phyloP scores from a whole-genome alignment of 1,140 invertebrate genomes.

The Andrena cerasifolii region DNA sequence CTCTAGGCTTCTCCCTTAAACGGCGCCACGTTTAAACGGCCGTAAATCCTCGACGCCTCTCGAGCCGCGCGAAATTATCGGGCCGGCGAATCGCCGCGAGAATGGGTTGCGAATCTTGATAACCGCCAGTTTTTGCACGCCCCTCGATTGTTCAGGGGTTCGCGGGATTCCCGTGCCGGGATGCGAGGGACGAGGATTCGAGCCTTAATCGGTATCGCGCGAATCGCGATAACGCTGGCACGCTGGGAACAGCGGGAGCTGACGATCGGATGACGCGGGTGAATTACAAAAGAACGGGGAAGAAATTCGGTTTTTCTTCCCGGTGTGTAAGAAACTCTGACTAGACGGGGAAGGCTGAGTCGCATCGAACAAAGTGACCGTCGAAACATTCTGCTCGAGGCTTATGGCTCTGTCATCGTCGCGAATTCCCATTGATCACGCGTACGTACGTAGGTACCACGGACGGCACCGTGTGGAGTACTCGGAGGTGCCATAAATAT shows the following conservation, averaged over 20 bases:
- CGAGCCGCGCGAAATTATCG: not conserved
- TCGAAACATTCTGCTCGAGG: constrained; percentile 40
- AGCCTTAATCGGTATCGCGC: not conserved
- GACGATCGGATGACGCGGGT: not conserved
- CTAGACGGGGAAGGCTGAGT: not conserved
- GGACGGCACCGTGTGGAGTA: constrained; percentile 3
- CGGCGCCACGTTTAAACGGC: constrained; percentile 2
- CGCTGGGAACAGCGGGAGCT: not conserved
- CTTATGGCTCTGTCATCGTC: constrained; percentile 15
- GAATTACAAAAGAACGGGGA: not conserved
- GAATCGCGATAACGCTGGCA: constrained; percentile 1
- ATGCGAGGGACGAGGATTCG: not conserved
- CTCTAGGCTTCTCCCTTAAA: constrained; percentile 28
- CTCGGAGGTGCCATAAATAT: constrained; percentile 64
- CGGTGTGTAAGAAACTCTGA: too few relatives aligned
- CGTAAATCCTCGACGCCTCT: constrained; percentile 18
- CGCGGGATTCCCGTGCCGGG: not conserved
- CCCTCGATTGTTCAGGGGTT: not conserved
- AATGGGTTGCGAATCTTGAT: not conserved
- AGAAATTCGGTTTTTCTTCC: too few relatives aligned
- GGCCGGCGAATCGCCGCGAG: not conserved
- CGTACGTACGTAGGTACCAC: not conserved
- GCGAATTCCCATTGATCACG: constrained; percentile 53
- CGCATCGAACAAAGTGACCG: not conserved
- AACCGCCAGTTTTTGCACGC: not conserved